phyloP scores from a whole-genome alignment of 2,113 vertebrate genomes.

The Rhinoderma darwinii region DNA sequence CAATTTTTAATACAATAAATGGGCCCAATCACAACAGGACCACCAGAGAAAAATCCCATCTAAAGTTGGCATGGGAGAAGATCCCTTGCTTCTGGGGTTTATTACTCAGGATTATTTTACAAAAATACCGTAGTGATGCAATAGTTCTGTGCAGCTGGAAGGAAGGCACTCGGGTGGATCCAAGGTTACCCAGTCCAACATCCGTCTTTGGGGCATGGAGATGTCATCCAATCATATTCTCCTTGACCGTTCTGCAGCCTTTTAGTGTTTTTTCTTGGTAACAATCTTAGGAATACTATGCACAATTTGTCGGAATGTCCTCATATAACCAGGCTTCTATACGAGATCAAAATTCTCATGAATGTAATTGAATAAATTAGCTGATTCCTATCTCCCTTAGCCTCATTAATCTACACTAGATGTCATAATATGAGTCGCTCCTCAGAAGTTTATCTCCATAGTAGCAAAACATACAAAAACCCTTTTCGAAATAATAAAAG shows the following conservation, averaged over 20 bases:
- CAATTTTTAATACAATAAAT: too few relatives aligned
- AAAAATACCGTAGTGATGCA: too few relatives aligned
- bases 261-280: background rate
- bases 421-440: background rate
- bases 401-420: background rate
- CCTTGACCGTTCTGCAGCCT: background rate
- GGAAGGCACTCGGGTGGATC: too few relatives aligned
- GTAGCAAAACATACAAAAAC: background rate
- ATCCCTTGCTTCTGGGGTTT: too few relatives aligned
- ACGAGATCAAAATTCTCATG: background rate
- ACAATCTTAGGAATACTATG: background rate
- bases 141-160: too few relatives aligned
- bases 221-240: background rate
- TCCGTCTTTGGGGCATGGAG: too few relatives aligned
- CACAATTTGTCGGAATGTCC: constrained; percentile 1
- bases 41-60: too few relatives aligned
- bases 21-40: too few relatives aligned
- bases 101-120: too few relatives aligned
- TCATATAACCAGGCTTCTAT: background rate
- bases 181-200: too few relatives aligned
- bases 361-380: constrained; percentile 16
- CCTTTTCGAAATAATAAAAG: background rate
- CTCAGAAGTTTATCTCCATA: background rate
- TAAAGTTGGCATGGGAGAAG: too few relatives aligned
- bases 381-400: background rate